Percentiles rank a stretch among this genome's conserved stretches.
These are phyloP conservation scores for Pentamera pediparva DNA, from an alignment of 53 echinoderm and acorn worm species.

Conservation along the genomic window DNA sequence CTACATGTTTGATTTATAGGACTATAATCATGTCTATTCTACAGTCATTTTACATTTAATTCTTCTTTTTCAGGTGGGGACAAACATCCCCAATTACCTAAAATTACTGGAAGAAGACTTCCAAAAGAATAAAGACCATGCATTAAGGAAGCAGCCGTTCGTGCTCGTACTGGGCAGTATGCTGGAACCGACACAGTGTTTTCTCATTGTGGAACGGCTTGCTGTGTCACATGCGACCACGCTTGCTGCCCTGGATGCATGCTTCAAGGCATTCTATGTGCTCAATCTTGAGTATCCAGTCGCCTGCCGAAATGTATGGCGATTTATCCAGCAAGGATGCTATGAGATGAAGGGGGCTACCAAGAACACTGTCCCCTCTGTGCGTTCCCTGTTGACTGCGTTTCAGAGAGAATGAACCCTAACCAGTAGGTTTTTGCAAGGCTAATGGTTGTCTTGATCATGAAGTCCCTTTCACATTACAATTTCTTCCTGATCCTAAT, in stretches of 20 bases:
- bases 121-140: neutral
- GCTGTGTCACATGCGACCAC: neutral
- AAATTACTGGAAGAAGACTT: neutral
- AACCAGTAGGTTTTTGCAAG: too few species aligned
- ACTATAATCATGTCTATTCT: neutral
- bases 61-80: neutral
- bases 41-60: too few species aligned
- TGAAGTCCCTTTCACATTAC: too few species aligned
- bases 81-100: neutral
- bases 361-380: neutral
- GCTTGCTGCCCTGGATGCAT: neutral
- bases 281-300: neutral
- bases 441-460: too few species aligned
- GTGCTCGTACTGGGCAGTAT: neutral
- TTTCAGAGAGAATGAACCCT: too few species aligned
- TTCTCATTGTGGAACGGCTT: neutral
- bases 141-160: neutral
- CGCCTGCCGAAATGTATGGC: neutral
- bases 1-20: neutral
- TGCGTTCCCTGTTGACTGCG: neutral
- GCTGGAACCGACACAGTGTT: neutral
- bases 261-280: conserved; percentile 1
- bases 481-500: too few species aligned
- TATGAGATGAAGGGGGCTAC: neutral
- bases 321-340: neutral